phyloP scores from a whole-genome alignment of 2,113 vertebrate genomes.

The Brachypodius melanocephalos region DNA sequence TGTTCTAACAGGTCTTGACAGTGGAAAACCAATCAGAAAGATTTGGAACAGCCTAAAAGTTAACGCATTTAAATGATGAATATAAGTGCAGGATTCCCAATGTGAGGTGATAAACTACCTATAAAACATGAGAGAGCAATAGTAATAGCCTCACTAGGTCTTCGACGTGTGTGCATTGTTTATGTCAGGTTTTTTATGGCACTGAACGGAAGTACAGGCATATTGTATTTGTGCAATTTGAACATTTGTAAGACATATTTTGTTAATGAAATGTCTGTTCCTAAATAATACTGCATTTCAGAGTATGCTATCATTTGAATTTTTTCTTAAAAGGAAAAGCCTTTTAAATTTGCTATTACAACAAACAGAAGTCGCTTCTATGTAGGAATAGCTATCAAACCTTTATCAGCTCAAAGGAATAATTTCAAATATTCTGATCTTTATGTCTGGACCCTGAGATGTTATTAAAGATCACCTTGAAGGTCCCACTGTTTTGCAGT shows the following conservation, averaged over 20 bases:
- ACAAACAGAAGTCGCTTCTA: neutral
- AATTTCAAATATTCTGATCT: neutral
- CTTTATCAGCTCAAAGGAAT: neutral
- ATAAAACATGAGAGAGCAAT: neutral
- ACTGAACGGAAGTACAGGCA: neutral
- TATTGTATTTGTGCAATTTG: neutral
- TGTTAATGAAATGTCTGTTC: neutral
- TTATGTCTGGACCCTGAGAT: neutral
- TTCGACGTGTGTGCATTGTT: neutral
- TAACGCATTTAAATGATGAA: neutral
- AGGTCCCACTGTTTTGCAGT: neutral
- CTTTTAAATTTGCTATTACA: neutral
- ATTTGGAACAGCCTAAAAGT: neutral
- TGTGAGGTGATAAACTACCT: neutral
- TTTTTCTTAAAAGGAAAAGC: neutral
- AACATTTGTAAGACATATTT: neutral
- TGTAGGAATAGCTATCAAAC: neutral
- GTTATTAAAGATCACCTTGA: neutral
- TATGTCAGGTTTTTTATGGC: neutral
- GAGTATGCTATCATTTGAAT: neutral
- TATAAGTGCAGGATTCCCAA: neutral
- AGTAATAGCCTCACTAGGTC: neutral
- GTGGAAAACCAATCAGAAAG: neutral
- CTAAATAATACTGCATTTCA: neutral
- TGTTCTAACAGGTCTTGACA: neutral